Evolutionary conservation across 2,113 vertebrate genomes (phyloP).

Genomic region (Psilopsiagon aurifrons): DNA sequence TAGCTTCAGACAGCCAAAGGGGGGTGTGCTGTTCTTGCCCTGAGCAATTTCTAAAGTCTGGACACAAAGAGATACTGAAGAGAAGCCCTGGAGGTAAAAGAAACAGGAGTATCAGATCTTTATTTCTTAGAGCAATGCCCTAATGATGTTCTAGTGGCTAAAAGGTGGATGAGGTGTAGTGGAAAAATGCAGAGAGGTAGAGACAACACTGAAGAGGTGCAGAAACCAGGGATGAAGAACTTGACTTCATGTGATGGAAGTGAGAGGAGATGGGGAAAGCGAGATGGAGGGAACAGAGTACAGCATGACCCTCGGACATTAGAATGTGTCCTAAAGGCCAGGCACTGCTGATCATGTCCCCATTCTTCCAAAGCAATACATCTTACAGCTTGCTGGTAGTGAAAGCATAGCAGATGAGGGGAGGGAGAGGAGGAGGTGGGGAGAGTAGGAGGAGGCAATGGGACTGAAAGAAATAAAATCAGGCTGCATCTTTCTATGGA

Average conservation of each 20-base stretch:
- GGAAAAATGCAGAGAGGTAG: neutral
- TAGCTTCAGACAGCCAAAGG: constrained; percentile 25
- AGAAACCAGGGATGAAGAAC: neutral
- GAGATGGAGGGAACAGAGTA: neutral
- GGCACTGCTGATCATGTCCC: neutral
- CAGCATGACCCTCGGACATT: neutral
- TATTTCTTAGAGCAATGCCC: neutral
- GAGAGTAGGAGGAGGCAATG: neutral
- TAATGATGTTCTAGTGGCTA: neutral
- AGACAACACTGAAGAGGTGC: neutral
- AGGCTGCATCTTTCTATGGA: neutral
- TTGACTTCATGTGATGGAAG: neutral
- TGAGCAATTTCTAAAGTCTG: constrained; percentile 2
- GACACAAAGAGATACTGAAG: neutral
- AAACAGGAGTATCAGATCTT: neutral
- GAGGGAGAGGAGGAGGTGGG: neutral
- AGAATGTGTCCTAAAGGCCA: neutral
- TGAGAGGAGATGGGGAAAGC: neutral
- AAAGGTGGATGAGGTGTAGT: neutral
- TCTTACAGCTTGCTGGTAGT: neutral
- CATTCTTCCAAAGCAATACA: neutral
- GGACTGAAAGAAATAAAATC: neutral
- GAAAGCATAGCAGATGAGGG: neutral
- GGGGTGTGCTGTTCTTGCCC: neutral
- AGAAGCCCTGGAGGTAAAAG: neutral